Base-by-base conservation (phyloP, 2,797 vertebrate genomes). In the Tenualosa thibaudeaui region DNA sequence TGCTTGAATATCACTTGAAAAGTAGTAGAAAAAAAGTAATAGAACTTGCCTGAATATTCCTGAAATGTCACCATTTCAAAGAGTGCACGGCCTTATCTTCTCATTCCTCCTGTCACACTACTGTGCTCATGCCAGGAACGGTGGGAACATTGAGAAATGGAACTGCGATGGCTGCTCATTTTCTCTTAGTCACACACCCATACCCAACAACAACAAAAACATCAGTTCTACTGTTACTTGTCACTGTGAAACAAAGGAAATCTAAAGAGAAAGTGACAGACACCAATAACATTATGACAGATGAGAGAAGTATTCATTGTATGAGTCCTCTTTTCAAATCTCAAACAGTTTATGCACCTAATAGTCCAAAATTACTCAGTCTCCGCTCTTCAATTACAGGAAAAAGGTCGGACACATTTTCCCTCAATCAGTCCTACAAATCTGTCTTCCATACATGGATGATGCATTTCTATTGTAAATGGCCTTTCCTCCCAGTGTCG, bases 391-490 rank as follows among this genome's bases (percentile, higher is more conserved):
- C 31, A 82, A 40, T 50, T 24, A 51, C 40, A 81, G 31, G 19
- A 53, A 56, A 50, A 84, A 62, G 78, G 68, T 13, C 13, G 78
- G 65, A 81, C 49, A 56, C 37, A n/a, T 58, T 82, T 54, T 81
- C 26, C 85, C 19, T 1, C 15, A 83, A 60, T 71, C 37, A n/a
- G 37, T 68, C 65, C 15, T 7, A 84, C 81, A 62, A 51, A 86
- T 85, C 62, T 65, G 37, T 82, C 46, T 26, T 12, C 75, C 51
- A 40, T 62, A 46, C 78, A 37, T 65, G 40, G 54, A 81, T 43
- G 51, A 82, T 81, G 62, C 58, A 85, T 82, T 46, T 88, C 85
- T 68, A 81, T 83, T 82, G 68, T 50, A 68, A 54, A 40, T 58
- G 46, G 87, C 60, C 83, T 65, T 87, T 84, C 71, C 85, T 81